These are phyloP conservation scores for Platichthys stellatus DNA, from an alignment of 2,113 vertebrate species.

Conservation along the genomic window DNA sequence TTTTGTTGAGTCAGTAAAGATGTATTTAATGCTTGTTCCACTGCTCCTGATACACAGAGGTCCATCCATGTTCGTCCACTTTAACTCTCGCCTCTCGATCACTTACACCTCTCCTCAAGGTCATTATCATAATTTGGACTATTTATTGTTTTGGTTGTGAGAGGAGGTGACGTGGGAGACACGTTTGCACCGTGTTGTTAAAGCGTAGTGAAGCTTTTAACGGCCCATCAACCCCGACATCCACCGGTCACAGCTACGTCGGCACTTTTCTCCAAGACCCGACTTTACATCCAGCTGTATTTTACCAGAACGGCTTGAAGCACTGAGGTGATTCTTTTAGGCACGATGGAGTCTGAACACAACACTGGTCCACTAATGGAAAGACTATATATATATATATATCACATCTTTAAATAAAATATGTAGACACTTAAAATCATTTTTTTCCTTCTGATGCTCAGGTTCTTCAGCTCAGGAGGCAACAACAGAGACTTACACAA, in stretches of 20 bases:
- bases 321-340: too few relatives aligned
- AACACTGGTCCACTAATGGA: too few relatives aligned
- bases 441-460: neutral
- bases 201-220: neutral
- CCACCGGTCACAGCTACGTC: neutral
- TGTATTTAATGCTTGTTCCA: neutral
- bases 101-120: neutral
- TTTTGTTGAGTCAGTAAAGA: too few relatives aligned
- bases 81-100: neutral
- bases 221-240: neutral
- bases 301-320: too few relatives aligned
- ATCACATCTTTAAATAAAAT: constrained; percentile 21
- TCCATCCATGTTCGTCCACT: neutral
- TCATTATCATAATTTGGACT: neutral
- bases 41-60: neutral
- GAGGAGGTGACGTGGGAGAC: neutral
- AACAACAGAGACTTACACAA: neutral
- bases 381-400: too few relatives aligned
- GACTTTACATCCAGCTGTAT: neutral
- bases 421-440: constrained; percentile 13
- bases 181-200: neutral
- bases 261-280: neutral
- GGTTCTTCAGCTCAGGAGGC: too few relatives aligned
- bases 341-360: too few relatives aligned
- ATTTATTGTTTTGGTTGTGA: neutral